phyloP scores from a whole-genome alignment of 2,113 vertebrate genomes.

The Alaudala cheleensis region DNA sequence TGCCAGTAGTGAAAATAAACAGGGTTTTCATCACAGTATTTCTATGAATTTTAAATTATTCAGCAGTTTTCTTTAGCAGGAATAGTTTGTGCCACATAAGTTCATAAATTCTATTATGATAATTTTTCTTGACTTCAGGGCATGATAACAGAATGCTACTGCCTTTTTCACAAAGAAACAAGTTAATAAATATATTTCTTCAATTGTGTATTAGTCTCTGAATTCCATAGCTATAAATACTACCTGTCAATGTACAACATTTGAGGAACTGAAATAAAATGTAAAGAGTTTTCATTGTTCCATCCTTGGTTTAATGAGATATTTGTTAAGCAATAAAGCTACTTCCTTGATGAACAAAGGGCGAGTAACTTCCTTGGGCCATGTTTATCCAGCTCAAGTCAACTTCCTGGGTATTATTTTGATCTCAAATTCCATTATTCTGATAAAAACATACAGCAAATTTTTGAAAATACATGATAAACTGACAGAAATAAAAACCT shows the following conservation, averaged over 20 bases:
- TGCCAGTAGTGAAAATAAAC: background rate
- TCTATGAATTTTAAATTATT: background rate
- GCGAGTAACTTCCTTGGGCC: background rate
- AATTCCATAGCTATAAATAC: background rate
- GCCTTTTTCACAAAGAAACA: background rate
- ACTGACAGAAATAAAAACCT: background rate
- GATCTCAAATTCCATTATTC: background rate
- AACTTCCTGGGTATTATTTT: background rate
- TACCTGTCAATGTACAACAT: background rate
- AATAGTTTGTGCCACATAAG: background rate
- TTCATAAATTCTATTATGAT: background rate
- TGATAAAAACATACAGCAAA: background rate
- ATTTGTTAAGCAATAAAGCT: background rate
- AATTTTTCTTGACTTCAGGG: background rate
- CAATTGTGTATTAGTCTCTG: background rate
- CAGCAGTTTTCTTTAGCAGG: background rate
- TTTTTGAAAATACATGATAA: background rate
- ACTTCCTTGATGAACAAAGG: background rate
- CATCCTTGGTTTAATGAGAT: background rate
- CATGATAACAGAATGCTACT: background rate
- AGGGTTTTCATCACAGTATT: background rate
- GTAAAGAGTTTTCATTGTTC: background rate
- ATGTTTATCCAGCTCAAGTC: background rate
- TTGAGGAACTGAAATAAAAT: background rate
- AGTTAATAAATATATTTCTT: background rate